Conservation (phyloP, 2,797 vertebrate species). For the Bovichtus diacanthus region DNA sequence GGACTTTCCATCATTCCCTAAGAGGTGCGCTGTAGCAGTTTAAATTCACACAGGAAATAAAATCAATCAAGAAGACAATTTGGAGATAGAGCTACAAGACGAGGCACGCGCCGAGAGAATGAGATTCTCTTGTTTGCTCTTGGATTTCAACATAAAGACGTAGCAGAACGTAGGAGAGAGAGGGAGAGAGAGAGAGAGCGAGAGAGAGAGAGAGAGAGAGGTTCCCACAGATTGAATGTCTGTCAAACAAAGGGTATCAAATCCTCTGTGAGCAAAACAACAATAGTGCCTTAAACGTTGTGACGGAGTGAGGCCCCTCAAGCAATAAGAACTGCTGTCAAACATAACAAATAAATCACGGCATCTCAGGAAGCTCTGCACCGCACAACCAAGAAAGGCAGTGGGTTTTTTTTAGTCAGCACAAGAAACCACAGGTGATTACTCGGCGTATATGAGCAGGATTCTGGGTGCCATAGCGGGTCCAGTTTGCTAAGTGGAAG, state of each 20-base stretch:
- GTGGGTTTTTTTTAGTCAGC: conserved; percentile 56
- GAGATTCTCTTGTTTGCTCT: conserved; percentile 60
- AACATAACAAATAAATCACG: conserved; percentile 79
- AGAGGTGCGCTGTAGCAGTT: conserved; percentile 61
- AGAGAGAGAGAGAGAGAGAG: conserved; percentile 28
- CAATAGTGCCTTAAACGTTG: conserved; percentile 77
- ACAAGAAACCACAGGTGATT: conserved; percentile 73
- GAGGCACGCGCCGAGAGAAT: conserved; percentile 51
- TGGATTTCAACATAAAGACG: conserved; percentile 41
- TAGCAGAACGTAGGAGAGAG: conserved; percentile 17
- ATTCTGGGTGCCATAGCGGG: conserved; percentile 43
- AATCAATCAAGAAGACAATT: conserved; percentile 67
- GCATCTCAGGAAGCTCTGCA: conserved; percentile 72
- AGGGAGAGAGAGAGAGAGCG: conserved; percentile 21
- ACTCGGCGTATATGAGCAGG: conserved; percentile 50
- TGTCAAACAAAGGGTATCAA: conserved; percentile 75
- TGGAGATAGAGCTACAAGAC: conserved; percentile 55
- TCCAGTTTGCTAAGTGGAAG: conserved; percentile 41
- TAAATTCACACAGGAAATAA: conserved; percentile 64
- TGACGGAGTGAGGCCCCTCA: conserved; percentile 59
- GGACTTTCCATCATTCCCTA: conserved; percentile 84
- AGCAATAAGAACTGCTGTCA: conserved; percentile 70
- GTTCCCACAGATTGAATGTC: conserved; percentile 79
- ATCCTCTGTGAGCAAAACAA: conserved; percentile 76
- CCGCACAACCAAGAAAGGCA: conserved; percentile 59